phyloP scores from a whole-genome alignment of 1,140 invertebrate genomes.

The Rhagoletis pomonella region DNA sequence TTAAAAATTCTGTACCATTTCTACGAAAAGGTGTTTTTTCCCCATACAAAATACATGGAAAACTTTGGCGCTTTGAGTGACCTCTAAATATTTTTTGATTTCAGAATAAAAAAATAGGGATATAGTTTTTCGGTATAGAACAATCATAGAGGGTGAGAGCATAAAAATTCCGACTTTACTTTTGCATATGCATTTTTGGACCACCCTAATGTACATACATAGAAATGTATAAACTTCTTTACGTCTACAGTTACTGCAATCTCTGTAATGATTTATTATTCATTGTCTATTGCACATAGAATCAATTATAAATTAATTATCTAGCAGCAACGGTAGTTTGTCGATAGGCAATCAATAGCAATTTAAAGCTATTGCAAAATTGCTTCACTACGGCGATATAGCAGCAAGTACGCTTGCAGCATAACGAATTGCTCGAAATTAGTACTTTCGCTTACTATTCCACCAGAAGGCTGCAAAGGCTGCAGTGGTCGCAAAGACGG shows the following conservation, averaged over 20 bases:
- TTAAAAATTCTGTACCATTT: too few relatives aligned
- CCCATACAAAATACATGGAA: too few relatives aligned
- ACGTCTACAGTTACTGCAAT: background rate
- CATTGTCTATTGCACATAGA: conserved; percentile 21
- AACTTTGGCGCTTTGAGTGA: too few relatives aligned
- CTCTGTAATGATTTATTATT: conserved; percentile 8
- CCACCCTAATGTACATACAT: background rate
- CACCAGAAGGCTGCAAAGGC: too few relatives aligned
- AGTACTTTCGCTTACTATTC: conserved; percentile 40
- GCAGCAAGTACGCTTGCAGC: background rate
- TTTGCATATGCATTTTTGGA: too few relatives aligned
- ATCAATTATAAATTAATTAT: conserved; percentile 37
- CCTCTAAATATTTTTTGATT: too few relatives aligned
- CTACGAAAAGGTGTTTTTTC: too few relatives aligned
- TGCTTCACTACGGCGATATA: background rate
- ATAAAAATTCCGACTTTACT: too few relatives aligned
- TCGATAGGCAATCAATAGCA: background rate
- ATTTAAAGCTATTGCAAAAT: background rate
- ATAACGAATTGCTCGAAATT: conserved; percentile 32
- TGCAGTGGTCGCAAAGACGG: background rate
- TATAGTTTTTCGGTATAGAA: too few relatives aligned
- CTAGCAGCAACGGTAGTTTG: background rate
- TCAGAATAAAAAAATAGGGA: too few relatives aligned
- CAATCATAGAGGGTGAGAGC: too few relatives aligned
- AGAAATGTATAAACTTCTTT: background rate